Evolutionary conservation across 1,140 invertebrate species (phyloP).

Genomic region (Mya arenaria): DNA sequence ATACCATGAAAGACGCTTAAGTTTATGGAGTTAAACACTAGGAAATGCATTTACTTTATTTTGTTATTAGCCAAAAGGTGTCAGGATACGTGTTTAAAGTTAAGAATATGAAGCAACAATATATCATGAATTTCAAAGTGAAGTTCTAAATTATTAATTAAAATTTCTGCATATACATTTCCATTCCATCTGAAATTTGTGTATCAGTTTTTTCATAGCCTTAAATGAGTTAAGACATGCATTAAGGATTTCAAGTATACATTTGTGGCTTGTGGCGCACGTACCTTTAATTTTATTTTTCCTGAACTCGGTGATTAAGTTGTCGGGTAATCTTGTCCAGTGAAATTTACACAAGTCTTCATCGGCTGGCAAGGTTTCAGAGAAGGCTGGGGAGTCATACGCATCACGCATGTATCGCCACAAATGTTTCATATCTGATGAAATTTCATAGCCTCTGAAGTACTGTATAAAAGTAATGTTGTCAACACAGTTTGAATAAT

Average conservation of each 20-base stretch:
- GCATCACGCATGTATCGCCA: conserved; percentile 98
- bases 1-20: too few relatives aligned
- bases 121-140: too few relatives aligned
- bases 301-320: conserved; percentile 5
- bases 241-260: too few relatives aligned
- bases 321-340: conserved; percentile 37
- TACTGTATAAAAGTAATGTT: conserved; percentile 82
- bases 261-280: too few relatives aligned
- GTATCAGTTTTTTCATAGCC: too few relatives aligned
- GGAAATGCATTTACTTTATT: background rate
- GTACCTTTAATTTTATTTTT: conserved; percentile 47
- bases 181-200: too few relatives aligned
- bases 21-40: too few relatives aligned
- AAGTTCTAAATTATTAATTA: too few relatives aligned
- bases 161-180: too few relatives aligned
- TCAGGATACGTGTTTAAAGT: too few relatives aligned
- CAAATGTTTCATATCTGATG: conserved; percentile 89
- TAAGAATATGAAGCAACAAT: too few relatives aligned
- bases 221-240: too few relatives aligned
- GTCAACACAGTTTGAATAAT: background rate
- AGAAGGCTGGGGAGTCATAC: conserved; percentile 98
- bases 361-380: conserved; percentile 97
- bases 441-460: conserved; percentile 96
- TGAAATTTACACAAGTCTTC: conserved; percentile 88
- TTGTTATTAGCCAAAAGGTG: background rate